Evolutionary conservation across 2,797 vertebrate genomes (phyloP).

Genomic region (Tokudaia muenninki): DNA sequence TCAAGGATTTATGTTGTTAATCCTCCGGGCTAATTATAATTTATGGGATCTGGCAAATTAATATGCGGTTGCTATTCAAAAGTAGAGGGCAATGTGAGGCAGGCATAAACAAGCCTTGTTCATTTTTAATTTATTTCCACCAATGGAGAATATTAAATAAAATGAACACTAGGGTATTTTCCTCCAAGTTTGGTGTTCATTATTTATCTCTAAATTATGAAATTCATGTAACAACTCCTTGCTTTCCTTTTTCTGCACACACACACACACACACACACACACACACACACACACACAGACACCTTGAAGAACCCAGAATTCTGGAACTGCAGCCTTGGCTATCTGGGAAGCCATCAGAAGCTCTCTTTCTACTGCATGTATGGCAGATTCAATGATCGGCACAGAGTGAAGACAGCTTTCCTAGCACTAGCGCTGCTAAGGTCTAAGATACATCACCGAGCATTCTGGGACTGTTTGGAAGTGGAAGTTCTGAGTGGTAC

Average conservation of each 20-base stretch:
- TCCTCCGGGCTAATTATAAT: slow-evolving; percentile 93
- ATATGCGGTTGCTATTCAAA: slow-evolving; percentile 92
- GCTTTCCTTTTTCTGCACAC: slow-evolving; percentile 67
- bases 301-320: slow-evolving; percentile 78
- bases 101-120: slow-evolving; percentile 92
- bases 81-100: slow-evolving; percentile 87
- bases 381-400: background rate
- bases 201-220: slow-evolving; percentile 90
- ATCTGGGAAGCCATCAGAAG: background rate
- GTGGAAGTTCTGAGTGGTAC: background rate
- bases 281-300: background rate
- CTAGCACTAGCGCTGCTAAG: background rate
- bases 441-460: background rate
- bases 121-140: slow-evolving; percentile 91
- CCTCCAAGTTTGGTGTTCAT: slow-evolving; percentile 87
- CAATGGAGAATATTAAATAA: slow-evolving; percentile 91
- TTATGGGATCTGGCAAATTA: slow-evolving; percentile 92
- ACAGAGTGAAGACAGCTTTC: background rate
- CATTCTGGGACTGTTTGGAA: background rate
- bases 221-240: slow-evolving; percentile 85
- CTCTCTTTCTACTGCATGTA: background rate
- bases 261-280: background rate
- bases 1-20: slow-evolving; percentile 93
- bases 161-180: slow-evolving; percentile 88
- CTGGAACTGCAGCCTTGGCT: slow-evolving; percentile 44